Evolutionary conservation across 2,797 vertebrate species (phyloP), one percentile per base, ranked within the genome.

Genomic region (Nannoperca australis): DNA sequence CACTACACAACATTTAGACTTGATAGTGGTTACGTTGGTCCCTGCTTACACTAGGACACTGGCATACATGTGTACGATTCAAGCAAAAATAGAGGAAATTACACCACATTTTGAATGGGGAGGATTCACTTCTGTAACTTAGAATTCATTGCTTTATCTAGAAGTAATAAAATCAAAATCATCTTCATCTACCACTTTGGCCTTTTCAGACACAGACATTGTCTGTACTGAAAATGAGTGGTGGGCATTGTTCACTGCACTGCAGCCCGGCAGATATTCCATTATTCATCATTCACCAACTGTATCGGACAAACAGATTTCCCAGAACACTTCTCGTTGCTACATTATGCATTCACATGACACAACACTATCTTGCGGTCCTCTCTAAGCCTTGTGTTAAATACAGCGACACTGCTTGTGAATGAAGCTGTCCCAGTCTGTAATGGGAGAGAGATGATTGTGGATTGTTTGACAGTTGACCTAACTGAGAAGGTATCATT

Each of bases 271-370:
- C 70, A 64, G 42, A 76, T 70, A 49, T 61, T 90, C 60, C 85
- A 92, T 91, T 90, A 91, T 92, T 89, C 82, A 88, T 88, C 27
- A 68, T 73, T 79, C 56, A 36, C 70, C 27, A 42, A 73, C 72
- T 73, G 36, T 65, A 81, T 68, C n/a, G 2, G 70, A 71, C 77
- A 81, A 70, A 83, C 82, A 69, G 71, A 82, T 87, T 87, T 78
- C 78, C 79, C 83, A 59, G 61, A 81, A 65, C 71, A 56, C 44
- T 72, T 47, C 56, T 72, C 11, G 13, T 47, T 9, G 22, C 66
- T 85, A 73, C 70, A 83, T 89, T 86, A 87, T 90, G 81, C 77
- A 91, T 73, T 84, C 73, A 73, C 53, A 81, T 87, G 81, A 86
- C 73, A 68, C 77, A 66, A 83, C 72, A 81, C 73, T 83, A 58